These are phyloP conservation scores for Corbicula japonica DNA, from an alignment of 2,888 invertebrate genomes.

Conservation along the genomic window DNA sequence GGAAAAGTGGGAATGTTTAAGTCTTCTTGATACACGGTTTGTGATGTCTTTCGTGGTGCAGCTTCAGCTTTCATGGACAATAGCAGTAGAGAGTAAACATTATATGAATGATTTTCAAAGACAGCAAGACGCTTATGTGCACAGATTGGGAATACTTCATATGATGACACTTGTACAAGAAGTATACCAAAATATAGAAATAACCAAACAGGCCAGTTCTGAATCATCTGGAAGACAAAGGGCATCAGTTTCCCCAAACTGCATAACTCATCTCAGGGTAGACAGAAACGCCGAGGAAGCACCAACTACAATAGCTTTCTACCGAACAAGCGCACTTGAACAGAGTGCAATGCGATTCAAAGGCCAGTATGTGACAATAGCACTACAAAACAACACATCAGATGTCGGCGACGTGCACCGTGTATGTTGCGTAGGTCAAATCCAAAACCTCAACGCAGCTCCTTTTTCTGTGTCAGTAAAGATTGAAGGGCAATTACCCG, in stretches of 20 bases:
- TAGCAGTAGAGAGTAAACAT: background rate
- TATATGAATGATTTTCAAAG: no score
- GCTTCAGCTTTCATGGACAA: slow-evolving; percentile 4
- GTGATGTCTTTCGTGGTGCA: slow-evolving; percentile 1
- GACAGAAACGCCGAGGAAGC: slow-evolving; percentile 23
- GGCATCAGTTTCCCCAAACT: background rate
- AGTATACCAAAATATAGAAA: background rate
- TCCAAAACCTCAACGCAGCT: slow-evolving; percentile 36
- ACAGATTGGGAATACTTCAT: background rate
- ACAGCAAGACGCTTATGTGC: no score
- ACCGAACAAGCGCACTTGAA: slow-evolving; percentile 23
- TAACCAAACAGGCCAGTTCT: background rate
- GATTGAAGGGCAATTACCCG: slow-evolving; percentile 30
- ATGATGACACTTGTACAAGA: background rate
- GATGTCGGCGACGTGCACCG: background rate
- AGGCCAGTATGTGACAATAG: slow-evolving; percentile 52
- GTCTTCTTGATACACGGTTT: slow-evolving; percentile 9
- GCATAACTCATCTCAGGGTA: slow-evolving; percentile 48
- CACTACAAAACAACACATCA: slow-evolving; percentile 29
- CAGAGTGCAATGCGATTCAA: slow-evolving; percentile 26
- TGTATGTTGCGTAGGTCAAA: slow-evolving; percentile 33
- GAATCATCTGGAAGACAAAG: background rate
- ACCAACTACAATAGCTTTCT: slow-evolving; percentile 23
- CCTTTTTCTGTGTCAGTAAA: slow-evolving; percentile 53
- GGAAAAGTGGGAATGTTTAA: slow-evolving; percentile 29